Evolutionary conservation across 2,113 vertebrate genomes (phyloP), one percentile per base, ranked within the genome.

Genomic region (Corythoichthys haematopterus): DNA sequence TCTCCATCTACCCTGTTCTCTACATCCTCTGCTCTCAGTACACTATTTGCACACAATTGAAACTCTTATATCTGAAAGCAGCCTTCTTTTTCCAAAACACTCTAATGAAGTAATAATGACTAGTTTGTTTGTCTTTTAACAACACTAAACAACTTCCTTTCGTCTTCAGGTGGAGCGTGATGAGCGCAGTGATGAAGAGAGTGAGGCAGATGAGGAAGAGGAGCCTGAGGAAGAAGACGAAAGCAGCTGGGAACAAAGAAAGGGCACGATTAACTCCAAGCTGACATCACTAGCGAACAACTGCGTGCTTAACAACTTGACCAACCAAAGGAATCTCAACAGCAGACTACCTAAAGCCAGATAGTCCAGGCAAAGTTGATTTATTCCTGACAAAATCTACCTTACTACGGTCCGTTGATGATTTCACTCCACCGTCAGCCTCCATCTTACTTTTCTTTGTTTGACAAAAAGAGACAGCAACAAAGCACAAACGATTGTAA

Each of bases 161-260:
- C 15, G 6, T 40, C 7, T 20, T 7, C 53, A 99, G 96, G 91
- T 97, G 82, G 93, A 92, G 43, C 91, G 91, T 46, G 97, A 99
- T 48, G 91, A 94, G 66, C 92, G 97, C 46, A 99, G 97, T 9
- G 96, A 99, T 57, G 91, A 88, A 12, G 97, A 99, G 57, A 95
- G 91, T 71, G 93, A 92, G 11, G 91, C 79, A 56, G 94, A 95
- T 13, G 85, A 95, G 7, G 87, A 87, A 1, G 93, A 94, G 28
- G 70, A 85, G 43, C 75, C 75, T 12, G 84, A 78, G 20, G 84
- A 78, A 3, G 83, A 86, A 28, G 65, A 76, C 2, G 2, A 80
- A 14, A 68, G 62, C 50, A 80, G 69, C 76, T 84, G 82, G 85
- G 80, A 87, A 52, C 77, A 84, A 50, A 87, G 89, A 70, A 88